Evolutionary conservation across 2,797 vertebrate species (phyloP), one percentile per base, ranked within the genome.

Genomic region (Poliocrania exsul): DNA sequence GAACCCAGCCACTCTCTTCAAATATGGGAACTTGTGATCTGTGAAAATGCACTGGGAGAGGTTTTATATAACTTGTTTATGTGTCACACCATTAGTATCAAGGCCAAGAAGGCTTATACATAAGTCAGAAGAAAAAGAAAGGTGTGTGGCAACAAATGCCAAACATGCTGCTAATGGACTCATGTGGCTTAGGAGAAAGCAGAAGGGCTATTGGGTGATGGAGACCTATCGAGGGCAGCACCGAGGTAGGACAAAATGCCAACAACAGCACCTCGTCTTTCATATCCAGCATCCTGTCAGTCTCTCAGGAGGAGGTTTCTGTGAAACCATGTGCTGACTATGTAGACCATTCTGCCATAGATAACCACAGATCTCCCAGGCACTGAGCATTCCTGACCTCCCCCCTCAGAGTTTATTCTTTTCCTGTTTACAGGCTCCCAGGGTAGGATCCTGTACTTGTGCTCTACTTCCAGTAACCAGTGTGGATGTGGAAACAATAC

Each of bases 311-410:
- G 25, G 4, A 89, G 46, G 16, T 64, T 37, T 49, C 50, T 75
- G 54, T 65, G 80, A 47, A 81, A 67, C 10, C 29, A 13, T 2
- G 1, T 35, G 46, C 57, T 67, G 42, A 14, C 20, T 13, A 8
- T 21, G 33, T 37, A 40, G 31, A 57, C 16, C 2, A 0, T 60
- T 85, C n/a, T 47, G 23, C 50, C 4, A 1, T 9, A 21, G 69
- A 46, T 28, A 78, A 74, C 4, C 12, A 24, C 5, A 3, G 51
- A 62, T n/a, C 46, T 57, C 61, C 14, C 62, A 53, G 44, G 29
- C 1, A 1, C 26, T 16, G 11, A 13, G 4, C 0, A 0, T 12
- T 66, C 25, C 49, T 70, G 19, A 42, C 20, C 19, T 49, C 10
- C 16, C 18, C 23, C 1, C 5, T n/a, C 29, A 5, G 15, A 19